A percentile compares a stretch with the other conserved stretches of the same genome.
These are phyloP conservation scores for Tetramorium simillimum DNA, from an alignment of 1,140 invertebrate genomes.

Conservation along the genomic window DNA sequence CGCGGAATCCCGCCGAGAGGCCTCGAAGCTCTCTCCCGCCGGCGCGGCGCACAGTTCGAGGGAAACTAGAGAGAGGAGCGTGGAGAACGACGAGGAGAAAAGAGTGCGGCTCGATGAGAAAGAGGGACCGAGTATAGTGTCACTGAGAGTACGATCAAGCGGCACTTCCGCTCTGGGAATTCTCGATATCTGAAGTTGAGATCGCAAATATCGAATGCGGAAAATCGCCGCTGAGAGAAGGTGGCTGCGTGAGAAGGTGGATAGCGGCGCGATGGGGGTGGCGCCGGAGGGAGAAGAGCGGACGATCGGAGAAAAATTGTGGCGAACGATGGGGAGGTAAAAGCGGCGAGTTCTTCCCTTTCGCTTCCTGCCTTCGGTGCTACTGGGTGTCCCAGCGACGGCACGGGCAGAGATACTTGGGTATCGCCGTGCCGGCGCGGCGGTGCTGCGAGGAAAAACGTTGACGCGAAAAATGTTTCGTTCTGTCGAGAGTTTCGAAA, in stretches of 20 bases:
- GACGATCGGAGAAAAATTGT: conserved; percentile 57
- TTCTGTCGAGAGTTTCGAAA: conserved; percentile 3
- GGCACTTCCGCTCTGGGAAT: conserved; percentile 58
- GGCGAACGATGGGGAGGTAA: conserved; percentile 50
- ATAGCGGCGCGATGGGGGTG: not conserved
- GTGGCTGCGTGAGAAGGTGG: conserved; percentile 19
- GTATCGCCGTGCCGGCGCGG: conserved; percentile 23
- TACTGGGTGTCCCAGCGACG: conserved; percentile 44
- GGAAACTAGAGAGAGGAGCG: conserved; percentile 6
- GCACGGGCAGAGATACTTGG: conserved; percentile 18
- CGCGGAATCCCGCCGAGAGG: conserved; percentile 39
- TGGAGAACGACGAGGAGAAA: not conserved
- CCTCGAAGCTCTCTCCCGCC: not conserved
- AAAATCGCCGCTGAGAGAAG: conserved; percentile 54
- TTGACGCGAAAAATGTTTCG: conserved; percentile 26
- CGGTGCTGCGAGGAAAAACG: not conserved
- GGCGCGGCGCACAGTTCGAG: not conserved
- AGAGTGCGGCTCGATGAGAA: not conserved
- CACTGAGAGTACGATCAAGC: conserved; percentile 62
- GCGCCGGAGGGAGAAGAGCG: not conserved
- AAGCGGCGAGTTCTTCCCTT: conserved; percentile 45
- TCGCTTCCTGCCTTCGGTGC: conserved; percentile 44
- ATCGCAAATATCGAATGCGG: conserved; percentile 62
- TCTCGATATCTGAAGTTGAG: conserved; percentile 60
- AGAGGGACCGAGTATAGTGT: conserved; percentile 24